Evolutionary conservation across 2,113 vertebrate genomes (phyloP).

Genomic region (Ammodytes marinus): DNA sequence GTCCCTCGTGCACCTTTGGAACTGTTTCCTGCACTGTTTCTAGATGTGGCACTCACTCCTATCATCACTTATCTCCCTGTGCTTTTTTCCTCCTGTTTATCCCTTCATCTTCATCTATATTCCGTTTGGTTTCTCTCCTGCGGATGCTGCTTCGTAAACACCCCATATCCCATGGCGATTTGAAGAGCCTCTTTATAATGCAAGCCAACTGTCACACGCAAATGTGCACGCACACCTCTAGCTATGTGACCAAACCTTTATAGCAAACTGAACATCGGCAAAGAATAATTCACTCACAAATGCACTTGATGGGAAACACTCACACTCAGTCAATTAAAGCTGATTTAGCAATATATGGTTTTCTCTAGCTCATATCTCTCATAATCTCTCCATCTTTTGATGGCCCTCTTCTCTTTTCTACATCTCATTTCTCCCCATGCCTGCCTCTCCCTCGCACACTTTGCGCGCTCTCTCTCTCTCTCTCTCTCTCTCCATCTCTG

Average conservation of each 20-base stretch:
- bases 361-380: constrained; percentile 2
- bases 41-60: not conserved
- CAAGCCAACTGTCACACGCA: constrained; percentile 58
- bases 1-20: constrained; percentile 35
- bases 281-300: constrained; percentile 9
- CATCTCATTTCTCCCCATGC: constrained; percentile 1
- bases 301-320: not conserved
- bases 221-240: constrained; percentile 36
- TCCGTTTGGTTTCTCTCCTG: constrained; percentile 56
- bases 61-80: constrained; percentile 6
- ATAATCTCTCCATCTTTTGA: constrained; percentile 53
- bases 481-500: constrained; percentile 29
- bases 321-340: constrained; percentile 1
- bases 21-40: not conserved
- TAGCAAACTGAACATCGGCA: not conserved
- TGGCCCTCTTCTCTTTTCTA: constrained; percentile 20
- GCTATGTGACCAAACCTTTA: constrained; percentile 48
- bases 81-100: not conserved
- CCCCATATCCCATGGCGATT: constrained; percentile 41
- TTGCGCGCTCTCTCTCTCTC: constrained; percentile 28
- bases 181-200: constrained; percentile 56
- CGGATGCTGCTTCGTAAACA: constrained; percentile 53
- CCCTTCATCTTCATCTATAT: constrained; percentile 9
- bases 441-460: not conserved
- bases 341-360: constrained; percentile 41